Conservation (phyloP, 2,888 invertebrate genomes). For the Thereva unica region DNA sequence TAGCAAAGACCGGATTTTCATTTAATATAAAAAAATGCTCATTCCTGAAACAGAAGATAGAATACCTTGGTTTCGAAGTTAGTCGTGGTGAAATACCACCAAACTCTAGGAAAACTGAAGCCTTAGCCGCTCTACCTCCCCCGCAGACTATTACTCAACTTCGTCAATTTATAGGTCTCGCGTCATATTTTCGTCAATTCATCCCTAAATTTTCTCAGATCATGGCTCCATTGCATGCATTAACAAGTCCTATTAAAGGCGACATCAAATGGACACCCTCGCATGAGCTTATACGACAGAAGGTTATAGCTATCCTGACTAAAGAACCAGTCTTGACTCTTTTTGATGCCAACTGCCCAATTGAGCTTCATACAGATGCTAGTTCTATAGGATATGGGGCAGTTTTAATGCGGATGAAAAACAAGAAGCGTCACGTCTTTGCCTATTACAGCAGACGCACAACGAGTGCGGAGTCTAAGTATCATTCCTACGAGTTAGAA, state of each 20-base stretch:
- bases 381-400: neutral
- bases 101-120: conserved; percentile 46
- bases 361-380: conserved; percentile 6
- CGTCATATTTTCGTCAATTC: conserved; percentile 43
- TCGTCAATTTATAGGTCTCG: conserved; percentile 46
- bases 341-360: neutral
- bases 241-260: neutral
- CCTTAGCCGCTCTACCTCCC: conserved; percentile 40
- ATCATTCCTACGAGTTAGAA: conserved; percentile 26
- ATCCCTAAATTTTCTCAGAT: conserved; percentile 9
- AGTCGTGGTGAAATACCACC: no score
- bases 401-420: neutral
- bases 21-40: conserved; percentile 39
- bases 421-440: neutral
- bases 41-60: conserved; percentile 43
- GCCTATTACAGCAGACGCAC: conserved; percentile 21
- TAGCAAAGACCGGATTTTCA: conserved; percentile 13
- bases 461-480: neutral
- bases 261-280: neutral
- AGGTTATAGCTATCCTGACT: neutral
- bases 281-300: neutral
- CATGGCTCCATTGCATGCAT: neutral
- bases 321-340: neutral
- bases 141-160: conserved; percentile 45
- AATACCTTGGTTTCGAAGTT: no score